phyloP scores from a whole-genome alignment of 1,140 invertebrate genomes.

The Euura saliciscinereae region DNA sequence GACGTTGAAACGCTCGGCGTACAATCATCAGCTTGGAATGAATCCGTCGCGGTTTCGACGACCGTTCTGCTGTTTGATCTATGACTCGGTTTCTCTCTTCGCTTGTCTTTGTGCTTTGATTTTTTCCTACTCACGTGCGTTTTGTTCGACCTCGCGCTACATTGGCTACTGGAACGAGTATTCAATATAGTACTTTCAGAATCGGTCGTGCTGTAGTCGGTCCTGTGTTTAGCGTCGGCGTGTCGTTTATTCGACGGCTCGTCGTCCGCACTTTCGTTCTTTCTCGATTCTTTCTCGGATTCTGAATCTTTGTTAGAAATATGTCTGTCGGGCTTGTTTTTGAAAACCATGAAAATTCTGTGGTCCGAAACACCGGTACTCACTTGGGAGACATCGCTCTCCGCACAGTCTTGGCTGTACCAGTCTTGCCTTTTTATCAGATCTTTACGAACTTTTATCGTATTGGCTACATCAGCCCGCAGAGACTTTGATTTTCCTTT shows the following conservation, averaged over 20 bases:
- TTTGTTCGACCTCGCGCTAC: conserved; percentile 31
- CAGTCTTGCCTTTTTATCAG: conserved; percentile 29
- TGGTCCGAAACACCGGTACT: background rate
- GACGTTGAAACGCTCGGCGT: conserved; percentile 13
- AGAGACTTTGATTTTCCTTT: background rate
- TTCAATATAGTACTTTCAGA: background rate
- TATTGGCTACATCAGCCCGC: background rate
- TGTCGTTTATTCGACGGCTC: background rate
- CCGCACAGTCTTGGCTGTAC: conserved; percentile 14
- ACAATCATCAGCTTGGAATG: background rate
- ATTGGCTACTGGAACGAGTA: conserved; percentile 26
- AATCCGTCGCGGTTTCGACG: background rate
- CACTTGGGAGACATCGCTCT: background rate
- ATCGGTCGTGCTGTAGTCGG: background rate
- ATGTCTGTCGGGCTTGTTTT: background rate
- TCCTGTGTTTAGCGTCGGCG: background rate
- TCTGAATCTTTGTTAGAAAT: background rate
- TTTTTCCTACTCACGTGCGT: conserved; percentile 24
- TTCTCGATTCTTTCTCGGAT: conserved; percentile 12
- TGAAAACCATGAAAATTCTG: background rate
- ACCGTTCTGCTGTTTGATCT: conserved; percentile 24
- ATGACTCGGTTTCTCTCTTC: conserved; percentile 28
- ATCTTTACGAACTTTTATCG: conserved; percentile 18
- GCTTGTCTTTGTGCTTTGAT: conserved; percentile 35
- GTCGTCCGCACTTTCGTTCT: background rate